phyloP scores from a whole-genome alignment of 2,888 invertebrate genomes.

The Biston betularia region DNA sequence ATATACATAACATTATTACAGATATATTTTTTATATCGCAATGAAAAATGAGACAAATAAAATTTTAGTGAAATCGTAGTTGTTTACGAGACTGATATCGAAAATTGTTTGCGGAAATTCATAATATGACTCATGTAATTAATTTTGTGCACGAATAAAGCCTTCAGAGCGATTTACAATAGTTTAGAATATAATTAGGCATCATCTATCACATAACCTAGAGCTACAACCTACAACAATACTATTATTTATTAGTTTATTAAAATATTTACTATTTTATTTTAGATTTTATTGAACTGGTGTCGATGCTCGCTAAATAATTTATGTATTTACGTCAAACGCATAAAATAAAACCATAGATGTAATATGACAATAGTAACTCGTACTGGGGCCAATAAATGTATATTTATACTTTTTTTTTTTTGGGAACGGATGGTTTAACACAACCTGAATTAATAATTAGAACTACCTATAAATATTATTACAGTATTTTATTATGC shows the following conservation, averaged over 20 bases:
- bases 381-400: background rate
- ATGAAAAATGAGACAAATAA: background rate
- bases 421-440: conserved; percentile 56
- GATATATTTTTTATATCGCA: too few relatives aligned
- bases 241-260: conserved; percentile 44
- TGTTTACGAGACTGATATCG: background rate
- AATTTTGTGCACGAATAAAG: conserved; percentile 79
- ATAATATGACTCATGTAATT: conserved; percentile 22
- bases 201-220: conserved; percentile 78
- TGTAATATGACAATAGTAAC: too few relatives aligned
- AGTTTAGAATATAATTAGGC: conserved; percentile 71
- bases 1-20: too few relatives aligned
- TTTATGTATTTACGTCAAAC: background rate
- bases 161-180: conserved; percentile 63
- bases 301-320: background rate
- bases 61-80: background rate
- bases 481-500: conserved; percentile 33
- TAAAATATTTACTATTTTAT: conserved; percentile 14
- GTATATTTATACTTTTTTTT: too few relatives aligned
- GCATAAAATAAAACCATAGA: background rate
- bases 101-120: background rate
- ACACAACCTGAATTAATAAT: conserved; percentile 64
- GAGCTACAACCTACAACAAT: conserved; percentile 62
- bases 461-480: conserved; percentile 45
- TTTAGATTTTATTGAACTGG: background rate